These are phyloP conservation scores for Bombus affinis DNA, from an alignment of 1,140 invertebrate species.

Conservation along the genomic window DNA sequence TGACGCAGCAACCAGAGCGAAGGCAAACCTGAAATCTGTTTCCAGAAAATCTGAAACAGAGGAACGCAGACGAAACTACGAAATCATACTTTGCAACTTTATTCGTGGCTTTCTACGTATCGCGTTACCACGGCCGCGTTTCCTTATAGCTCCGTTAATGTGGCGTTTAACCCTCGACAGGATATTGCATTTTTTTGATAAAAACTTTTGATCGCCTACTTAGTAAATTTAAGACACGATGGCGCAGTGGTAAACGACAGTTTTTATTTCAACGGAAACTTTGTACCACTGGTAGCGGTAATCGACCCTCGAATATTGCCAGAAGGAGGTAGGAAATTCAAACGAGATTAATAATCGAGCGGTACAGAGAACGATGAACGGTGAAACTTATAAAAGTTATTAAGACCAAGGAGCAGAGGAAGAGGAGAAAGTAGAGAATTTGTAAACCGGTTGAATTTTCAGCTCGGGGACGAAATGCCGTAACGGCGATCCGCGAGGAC, in stretches of 20 bases:
- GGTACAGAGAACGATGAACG: conserved; percentile 3
- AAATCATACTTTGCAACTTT: not conserved
- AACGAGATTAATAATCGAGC: conserved; percentile 51
- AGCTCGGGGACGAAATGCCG: not conserved
- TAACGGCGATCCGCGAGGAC: not conserved
- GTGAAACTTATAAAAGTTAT: conserved; percentile 19
- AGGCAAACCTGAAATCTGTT: conserved; percentile 26
- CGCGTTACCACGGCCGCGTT: not conserved
- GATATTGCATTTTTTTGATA: not conserved
- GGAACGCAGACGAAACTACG: not conserved
- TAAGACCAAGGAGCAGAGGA: not conserved
- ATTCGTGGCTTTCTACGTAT: too few relatives aligned
- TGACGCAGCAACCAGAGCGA: not conserved
- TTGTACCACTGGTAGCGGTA: not conserved
- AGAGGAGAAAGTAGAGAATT: not conserved
- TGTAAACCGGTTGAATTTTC: conserved; percentile 14
- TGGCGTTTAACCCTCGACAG: not conserved
- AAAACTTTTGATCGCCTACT: not conserved
- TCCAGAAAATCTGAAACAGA: too few relatives aligned
- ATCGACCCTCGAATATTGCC: conserved; percentile 5
- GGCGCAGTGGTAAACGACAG: not conserved
- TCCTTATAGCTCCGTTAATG: not conserved
- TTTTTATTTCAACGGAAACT: conserved; percentile 4
- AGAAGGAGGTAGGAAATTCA: conserved; percentile 29
- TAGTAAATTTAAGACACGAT: not conserved